Conservation (phyloP, 1,140 invertebrate species). For the Philopotamus ludificatus region DNA sequence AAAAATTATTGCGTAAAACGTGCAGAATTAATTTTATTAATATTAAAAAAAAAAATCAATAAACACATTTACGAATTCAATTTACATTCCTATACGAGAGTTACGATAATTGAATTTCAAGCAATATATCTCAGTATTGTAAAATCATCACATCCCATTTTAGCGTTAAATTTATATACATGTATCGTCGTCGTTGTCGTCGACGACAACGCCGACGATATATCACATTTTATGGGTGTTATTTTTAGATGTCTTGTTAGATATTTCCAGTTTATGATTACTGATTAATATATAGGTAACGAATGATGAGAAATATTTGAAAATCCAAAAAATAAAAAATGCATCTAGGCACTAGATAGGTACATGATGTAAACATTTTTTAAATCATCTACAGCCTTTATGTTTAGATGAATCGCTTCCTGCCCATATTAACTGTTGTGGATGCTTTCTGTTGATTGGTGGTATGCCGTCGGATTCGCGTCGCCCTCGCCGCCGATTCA, state of each 20-base stretch:
- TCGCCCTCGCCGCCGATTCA: not conserved
- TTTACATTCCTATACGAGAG: no score
- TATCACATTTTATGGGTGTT: conserved; percentile 38
- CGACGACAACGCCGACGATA: not conserved
- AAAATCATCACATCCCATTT: conserved; percentile 28
- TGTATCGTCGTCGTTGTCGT: not conserved
- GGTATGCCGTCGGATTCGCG: not conserved
- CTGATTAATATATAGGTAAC: conserved; percentile 30
- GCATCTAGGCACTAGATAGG: conserved; percentile 38
- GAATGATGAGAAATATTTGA: conserved; percentile 30
- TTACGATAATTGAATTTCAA: no score
- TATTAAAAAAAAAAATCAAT: no score
- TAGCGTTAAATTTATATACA: conserved; percentile 14
- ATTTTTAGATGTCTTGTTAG: conserved; percentile 40
- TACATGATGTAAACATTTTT: conserved; percentile 37
- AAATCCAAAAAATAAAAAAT: conserved; percentile 26
- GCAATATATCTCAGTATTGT: conserved; percentile 25
- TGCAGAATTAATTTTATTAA: no score
- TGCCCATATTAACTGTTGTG: conserved; percentile 28
- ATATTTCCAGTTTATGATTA: conserved; percentile 39
- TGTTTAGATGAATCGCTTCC: conserved; percentile 37
- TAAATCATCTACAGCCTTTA: conserved; percentile 33
- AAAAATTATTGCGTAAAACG: no score
- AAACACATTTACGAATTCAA: no score
- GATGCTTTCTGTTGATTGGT: conserved; percentile 28